These are phyloP conservation scores for Smutsia gigantea DNA, from an alignment of 2,797 vertebrate genomes.

Conservation along the genomic window DNA sequence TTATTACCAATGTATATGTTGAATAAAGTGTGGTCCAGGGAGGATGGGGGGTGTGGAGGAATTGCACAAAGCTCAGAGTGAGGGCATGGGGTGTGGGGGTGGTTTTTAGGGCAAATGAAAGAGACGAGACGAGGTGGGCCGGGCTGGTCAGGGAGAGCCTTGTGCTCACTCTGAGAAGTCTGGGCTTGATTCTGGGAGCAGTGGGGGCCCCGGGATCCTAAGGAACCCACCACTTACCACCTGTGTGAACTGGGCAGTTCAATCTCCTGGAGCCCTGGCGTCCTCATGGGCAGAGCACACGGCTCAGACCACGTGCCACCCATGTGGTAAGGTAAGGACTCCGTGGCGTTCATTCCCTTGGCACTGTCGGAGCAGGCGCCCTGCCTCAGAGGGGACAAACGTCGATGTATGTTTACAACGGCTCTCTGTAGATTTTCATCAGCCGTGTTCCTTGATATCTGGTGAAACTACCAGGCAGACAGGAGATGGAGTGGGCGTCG, in stretches of 20 bases:
- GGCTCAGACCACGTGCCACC: rapidly evolving
- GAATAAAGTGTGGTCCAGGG: neutral
- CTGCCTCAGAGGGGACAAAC: neutral
- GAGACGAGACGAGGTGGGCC: neutral
- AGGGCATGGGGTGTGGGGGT: neutral
- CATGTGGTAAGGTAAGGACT: neutral
- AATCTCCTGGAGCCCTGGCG: neutral
- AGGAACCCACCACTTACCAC: neutral
- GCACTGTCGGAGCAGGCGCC: neutral
- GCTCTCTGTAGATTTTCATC: neutral
- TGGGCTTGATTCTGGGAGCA: neutral
- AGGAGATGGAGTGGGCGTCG: neutral
- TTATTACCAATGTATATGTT: neutral
- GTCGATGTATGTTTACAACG: neutral
- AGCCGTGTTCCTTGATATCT: neutral
- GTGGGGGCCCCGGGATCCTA: rapidly evolving
- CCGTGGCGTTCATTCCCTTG: rapidly evolving
- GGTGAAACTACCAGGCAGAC: neutral
- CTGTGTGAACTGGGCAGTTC: neutral
- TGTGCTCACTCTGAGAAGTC: no score
- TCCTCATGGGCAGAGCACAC: neutral
- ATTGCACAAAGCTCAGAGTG: neutral
- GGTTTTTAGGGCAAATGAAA: neutral
- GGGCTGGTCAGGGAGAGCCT: neutral
- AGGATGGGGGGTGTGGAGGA: neutral